A percentile compares a stretch with the other conserved stretches of the same genome.
Evolutionary conservation across 2,113 vertebrate genomes (phyloP).

Genomic region (Myocastor coypus): DNA sequence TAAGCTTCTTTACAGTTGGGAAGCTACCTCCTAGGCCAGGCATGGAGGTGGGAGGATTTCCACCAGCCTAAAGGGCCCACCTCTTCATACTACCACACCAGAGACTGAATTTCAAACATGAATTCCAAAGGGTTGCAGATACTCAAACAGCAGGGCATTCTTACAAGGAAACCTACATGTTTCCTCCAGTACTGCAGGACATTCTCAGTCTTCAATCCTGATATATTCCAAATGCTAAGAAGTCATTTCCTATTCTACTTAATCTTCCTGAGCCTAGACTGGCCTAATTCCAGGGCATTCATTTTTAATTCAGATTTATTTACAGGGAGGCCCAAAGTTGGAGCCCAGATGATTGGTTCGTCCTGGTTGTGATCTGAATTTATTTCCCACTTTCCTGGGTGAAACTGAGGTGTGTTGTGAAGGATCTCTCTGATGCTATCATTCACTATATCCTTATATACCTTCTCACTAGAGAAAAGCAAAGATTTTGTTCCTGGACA

Average conservation of each 20-base stretch:
- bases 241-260: background rate
- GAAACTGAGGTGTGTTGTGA: background rate
- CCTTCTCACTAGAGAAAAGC: background rate
- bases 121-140: background rate
- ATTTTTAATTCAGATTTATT: background rate
- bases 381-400: background rate
- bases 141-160: background rate
- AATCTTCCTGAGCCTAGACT: background rate
- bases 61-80: background rate
- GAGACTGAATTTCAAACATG: background rate
- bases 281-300: background rate
- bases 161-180: background rate
- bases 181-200: background rate
- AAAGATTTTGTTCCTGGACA: background rate
- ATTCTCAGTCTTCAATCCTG: background rate
- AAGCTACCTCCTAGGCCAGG: background rate
- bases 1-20: too few species aligned
- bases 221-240: background rate
- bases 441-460: background rate
- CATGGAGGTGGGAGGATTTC: background rate
- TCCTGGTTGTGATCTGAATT: background rate
- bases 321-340: background rate
- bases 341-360: background rate
- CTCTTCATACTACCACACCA: background rate
- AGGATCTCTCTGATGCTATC: background rate